These are phyloP conservation scores for Diplodus sargus DNA, from an alignment of 2,797 vertebrate species.

Conservation along the genomic window DNA sequence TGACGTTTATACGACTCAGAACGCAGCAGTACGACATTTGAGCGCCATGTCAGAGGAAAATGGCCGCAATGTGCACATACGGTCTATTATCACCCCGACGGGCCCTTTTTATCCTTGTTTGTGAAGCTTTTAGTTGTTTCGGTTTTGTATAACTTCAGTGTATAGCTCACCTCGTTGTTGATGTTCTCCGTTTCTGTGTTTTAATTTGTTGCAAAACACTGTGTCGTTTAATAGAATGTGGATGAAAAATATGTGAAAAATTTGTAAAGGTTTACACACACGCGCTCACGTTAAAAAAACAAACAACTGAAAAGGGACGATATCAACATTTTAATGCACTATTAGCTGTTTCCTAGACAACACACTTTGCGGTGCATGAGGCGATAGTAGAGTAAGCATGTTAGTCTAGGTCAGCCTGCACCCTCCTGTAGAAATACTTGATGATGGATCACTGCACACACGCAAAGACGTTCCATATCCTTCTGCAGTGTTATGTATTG, in stretches of 20 bases:
- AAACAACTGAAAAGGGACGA: conserved; percentile 69
- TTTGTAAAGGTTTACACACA: conserved; percentile 72
- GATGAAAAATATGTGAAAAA: conserved; percentile 75
- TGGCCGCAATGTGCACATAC: too few relatives aligned
- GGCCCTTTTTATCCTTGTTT: conserved; percentile 50
- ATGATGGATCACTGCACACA: conserved; percentile 71
- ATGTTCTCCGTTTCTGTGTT: conserved; percentile 71
- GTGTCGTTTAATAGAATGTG: conserved; percentile 78
- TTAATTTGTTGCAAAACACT: conserved; percentile 78
- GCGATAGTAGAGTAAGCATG: conserved; percentile 78
- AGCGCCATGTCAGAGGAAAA: too few relatives aligned
- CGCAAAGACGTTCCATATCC: conserved; percentile 55
- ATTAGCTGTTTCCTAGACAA: conserved; percentile 76
- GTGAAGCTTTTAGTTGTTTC: conserved; percentile 71
- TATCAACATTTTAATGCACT: conserved; percentile 77
- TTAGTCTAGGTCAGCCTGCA: conserved; percentile 78
- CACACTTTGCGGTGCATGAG: conserved; percentile 80
- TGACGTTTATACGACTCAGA: too few relatives aligned
- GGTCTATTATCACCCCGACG: conserved; percentile 17
- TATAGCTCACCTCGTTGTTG: conserved; percentile 68
- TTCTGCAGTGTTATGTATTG: conserved; percentile 61
- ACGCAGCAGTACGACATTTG: too few relatives aligned
- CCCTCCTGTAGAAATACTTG: conserved; percentile 63
- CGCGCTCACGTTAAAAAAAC: conserved; percentile 13
- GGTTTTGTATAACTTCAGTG: conserved; percentile 67